Base-by-base conservation (phyloP, 2,888 invertebrate species). In the Noctua comes region DNA sequence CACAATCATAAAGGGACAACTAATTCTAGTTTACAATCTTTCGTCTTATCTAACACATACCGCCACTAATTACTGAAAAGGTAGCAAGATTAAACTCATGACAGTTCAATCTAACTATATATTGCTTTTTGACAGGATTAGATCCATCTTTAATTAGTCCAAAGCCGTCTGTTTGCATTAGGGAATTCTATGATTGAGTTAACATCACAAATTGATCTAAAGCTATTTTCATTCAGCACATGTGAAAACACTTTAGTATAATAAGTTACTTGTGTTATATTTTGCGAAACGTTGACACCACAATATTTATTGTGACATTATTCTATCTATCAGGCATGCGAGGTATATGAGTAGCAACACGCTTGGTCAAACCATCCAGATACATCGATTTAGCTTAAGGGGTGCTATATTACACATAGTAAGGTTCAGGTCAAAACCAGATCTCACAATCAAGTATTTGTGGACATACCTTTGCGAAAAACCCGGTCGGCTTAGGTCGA, bases 31-130 rank as follows among this genome's bases (percentile, higher is more conserved):
- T 46, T 36, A n/a, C 36, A 36, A 46, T 74, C 43, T 18, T 36
- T 48, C 7, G 11, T n/a, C 54, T 24, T 54, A 40, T 68, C 27
- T 27, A 46, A 54, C 62, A 46, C 62, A 27, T 73, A 36, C 1
- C 1, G 24, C 36, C 27, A 70, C 48, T 54, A 71, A 84, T 81
- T 48, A 36, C 46, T n/a, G 24, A 71, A 48, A 66, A 77, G 46
- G 27, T 40, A 31, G 1, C 36, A 46, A 72, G 65, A 73, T 73
- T 54, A 59, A 43, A 31, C 0, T 27, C 57, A 57, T 80, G 68
- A 85, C 36, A 72, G 11, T 59, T 69, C 27, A 69, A 73, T 73
- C 10, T 46, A 24, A 27, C 46, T 73, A n/a, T 65, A 85, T 36
- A 81, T 85, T 73, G 64, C 43, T 66, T 80, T 69, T n/a, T 24